Evolutionary conservation across 2,797 vertebrate species (phyloP).

Genomic region (Labroides dimidiatus): DNA sequence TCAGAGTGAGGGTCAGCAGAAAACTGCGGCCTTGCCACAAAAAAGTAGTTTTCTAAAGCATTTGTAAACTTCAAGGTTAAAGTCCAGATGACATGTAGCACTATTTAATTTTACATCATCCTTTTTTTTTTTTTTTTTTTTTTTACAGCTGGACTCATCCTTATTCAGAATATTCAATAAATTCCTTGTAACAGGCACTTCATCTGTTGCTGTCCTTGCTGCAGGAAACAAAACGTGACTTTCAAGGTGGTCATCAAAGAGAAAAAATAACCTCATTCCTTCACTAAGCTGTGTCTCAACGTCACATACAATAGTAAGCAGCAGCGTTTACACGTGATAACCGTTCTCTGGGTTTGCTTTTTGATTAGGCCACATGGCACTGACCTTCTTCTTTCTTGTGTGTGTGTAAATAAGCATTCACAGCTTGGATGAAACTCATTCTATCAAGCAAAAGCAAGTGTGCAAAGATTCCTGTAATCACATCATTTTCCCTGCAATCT

Average conservation of each 20-base stretch:
- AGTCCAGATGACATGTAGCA: conserved; percentile 20
- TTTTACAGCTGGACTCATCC: conserved; percentile 20
- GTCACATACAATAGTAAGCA: conserved; percentile 31
- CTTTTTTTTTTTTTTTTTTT: conserved; percentile 2
- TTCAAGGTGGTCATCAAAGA: conserved; percentile 37
- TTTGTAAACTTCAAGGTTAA: conserved; percentile 9
- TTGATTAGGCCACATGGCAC: conserved; percentile 60
- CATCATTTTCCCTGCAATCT: conserved; percentile 23
- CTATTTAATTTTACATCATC: neutral
- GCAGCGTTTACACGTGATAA: conserved; percentile 31
- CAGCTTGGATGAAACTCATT: conserved; percentile 54
- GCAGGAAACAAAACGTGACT: conserved; percentile 33
- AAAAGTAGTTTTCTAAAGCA: conserved; percentile 13
- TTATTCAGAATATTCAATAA: conserved; percentile 33
- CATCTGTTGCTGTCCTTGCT: conserved; percentile 57
- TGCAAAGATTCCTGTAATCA: conserved; percentile 62
- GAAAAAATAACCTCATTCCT: conserved; percentile 8
- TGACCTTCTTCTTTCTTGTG: conserved; percentile 51
- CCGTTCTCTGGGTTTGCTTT: conserved; percentile 33
- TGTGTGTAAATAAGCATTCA: conserved; percentile 67
- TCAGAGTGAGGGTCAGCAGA: conserved; percentile 43
- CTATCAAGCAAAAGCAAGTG: conserved; percentile 28
- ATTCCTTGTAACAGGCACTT: conserved; percentile 41
- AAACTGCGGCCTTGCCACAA: conserved; percentile 21
- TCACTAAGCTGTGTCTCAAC: conserved; percentile 19